A percentile compares a stretch with the other conserved stretches of the same genome.
Conservation (phyloP, 1,140 invertebrate species). For the Thalassaphorura encarpata region DNA sequence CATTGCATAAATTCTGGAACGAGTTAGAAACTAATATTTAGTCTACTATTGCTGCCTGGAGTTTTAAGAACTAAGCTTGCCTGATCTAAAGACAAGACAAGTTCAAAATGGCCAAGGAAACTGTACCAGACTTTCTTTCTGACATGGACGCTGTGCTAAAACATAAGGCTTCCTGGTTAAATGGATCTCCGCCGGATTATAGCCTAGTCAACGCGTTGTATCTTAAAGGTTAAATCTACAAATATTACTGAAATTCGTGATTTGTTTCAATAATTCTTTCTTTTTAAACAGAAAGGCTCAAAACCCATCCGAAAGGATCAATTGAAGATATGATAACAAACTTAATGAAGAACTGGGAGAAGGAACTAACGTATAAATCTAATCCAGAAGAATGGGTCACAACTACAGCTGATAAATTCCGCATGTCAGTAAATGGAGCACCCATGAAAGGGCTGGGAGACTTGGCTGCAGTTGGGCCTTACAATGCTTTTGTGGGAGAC, state of each 20-base stretch:
- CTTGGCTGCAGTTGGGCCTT: slow-evolving; percentile 13
- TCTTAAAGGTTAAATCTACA: slow-evolving; percentile 11
- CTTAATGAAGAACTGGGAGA: slow-evolving; percentile 28
- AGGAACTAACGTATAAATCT: slow-evolving; percentile 20
- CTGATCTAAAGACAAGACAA: too few relatives aligned
- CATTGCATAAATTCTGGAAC: too few relatives aligned
- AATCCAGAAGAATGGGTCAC: slow-evolving; percentile 15
- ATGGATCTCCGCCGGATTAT: slow-evolving; percentile 22
- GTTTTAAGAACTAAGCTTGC: too few relatives aligned
- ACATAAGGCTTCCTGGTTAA: slow-evolving; percentile 14
- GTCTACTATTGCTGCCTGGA: too few relatives aligned
- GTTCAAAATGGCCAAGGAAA: too few relatives aligned
- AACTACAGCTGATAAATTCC: neutral
- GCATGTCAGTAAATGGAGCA: slow-evolving; percentile 16
- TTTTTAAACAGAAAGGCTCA: slow-evolving; percentile 5
- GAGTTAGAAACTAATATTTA: too few relatives aligned
- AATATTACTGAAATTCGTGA: neutral
- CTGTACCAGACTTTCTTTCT: slow-evolving; percentile 22
- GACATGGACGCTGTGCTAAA: slow-evolving; percentile 20
- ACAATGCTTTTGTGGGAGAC: slow-evolving; percentile 22
- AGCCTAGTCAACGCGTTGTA: slow-evolving; percentile 20
- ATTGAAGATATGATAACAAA: slow-evolving; percentile 18
- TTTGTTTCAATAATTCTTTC: neutral
- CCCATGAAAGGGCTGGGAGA: neutral
- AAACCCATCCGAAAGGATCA: slow-evolving; percentile 9